Percentiles rank a stretch among this genome's conserved stretches.
Conservation (phyloP, 92 coral and sea anemone genomes). For the Blastomussa wellsi region DNA sequence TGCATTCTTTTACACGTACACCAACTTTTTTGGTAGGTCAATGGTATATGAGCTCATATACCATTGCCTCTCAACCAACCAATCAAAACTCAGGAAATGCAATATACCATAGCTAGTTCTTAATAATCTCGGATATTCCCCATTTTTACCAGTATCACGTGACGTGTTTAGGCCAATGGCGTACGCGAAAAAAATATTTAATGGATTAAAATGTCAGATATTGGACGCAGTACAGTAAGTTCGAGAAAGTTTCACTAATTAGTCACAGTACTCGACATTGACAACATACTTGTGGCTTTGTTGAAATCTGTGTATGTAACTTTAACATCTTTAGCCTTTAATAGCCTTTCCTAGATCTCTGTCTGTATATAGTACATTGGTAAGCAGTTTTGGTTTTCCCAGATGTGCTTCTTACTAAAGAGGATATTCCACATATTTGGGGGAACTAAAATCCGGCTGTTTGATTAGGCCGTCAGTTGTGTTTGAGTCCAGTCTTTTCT, state of each 20-base stretch:
- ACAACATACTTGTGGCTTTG: neutral
- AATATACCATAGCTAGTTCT: too few relatives aligned
- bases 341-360: neutral
- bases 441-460: neutral
- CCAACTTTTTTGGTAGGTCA: too few relatives aligned
- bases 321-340: neutral
- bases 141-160: too few relatives aligned
- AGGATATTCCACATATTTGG: constrained; percentile 20
- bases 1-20: too few relatives aligned
- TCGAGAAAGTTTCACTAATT: neutral
- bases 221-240: neutral
- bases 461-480: neutral
- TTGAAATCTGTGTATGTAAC: neutral
- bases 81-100: too few relatives aligned
- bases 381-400: constrained; percentile 2
- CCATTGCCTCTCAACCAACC: too few relatives aligned
- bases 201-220: neutral
- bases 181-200: too few relatives aligned
- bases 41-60: too few relatives aligned
- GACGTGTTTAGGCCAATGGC: too few relatives aligned
- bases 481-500: neutral
- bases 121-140: too few relatives aligned
- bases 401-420: constrained; percentile 7
- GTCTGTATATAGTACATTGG: neutral
- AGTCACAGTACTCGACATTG: constrained; percentile 5